Evolutionary conservation across 2,888 invertebrate genomes (phyloP), one percentile per base, ranked within the genome.

Genomic region (Eurois occulta): DNA sequence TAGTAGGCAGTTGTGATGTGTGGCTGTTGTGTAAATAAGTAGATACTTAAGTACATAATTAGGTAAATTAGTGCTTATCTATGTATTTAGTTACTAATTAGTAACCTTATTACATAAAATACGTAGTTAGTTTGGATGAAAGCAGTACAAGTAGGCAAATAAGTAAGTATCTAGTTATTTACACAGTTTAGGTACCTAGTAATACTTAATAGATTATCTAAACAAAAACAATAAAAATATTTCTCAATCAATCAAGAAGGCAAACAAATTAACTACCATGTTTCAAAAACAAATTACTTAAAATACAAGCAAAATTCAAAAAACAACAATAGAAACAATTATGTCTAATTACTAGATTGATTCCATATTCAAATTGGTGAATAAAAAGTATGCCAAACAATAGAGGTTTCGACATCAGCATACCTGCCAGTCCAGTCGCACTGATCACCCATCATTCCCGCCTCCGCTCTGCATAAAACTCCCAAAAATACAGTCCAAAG

Each of bases 381-480:
- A 71, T 86, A 86, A 88, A 90, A 89, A 88, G 80, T 88, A 87
- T 87, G 81, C 79, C 87, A 88, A 88, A 91, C 88, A 91, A 89
- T 89, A 88, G 87, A 90, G 80, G 80, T 89, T 90, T 90, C 85
- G 73, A 89, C 76, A 91, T 91, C 88, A 89, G 90, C 95, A 95
- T 96, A 97, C 97, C 97, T 97, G 96, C 97, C 97, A 90, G 97
- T 97, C 97, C 97, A 97, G 95, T 97, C 97, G 94, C 97, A 97
- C 92, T 97, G 97, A 92, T 97, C 97, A 90, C 97, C 97, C 94
- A 97, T 97, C 91, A 97, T 95, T 83, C 96, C 96, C 92, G 97
- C 97, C 93, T 97, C 95, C 93, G 94, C 96, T 93, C 92, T 89
- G 87, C 92, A 93, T 85, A 93, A 91, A 89, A 95, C 89, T 87